Evolutionary conservation across 2,113 vertebrate genomes (phyloP).

Genomic region (Glaucomys volans): DNA sequence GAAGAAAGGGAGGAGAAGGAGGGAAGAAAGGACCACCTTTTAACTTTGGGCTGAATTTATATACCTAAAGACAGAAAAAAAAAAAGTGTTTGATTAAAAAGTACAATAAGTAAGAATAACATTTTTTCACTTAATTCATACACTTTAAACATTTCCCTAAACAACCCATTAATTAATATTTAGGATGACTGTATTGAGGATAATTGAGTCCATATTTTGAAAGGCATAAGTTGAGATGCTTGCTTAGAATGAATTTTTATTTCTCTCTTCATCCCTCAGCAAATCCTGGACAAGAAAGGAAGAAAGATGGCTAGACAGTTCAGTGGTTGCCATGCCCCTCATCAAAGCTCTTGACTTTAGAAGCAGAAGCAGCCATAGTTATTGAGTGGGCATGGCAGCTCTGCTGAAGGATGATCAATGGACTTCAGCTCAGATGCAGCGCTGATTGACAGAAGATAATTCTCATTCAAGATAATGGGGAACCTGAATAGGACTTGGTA

Average conservation of each 20-base stretch:
- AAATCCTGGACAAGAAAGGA: not conserved
- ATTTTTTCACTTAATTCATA: not conserved
- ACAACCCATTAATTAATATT: not conserved
- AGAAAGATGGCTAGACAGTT: not conserved
- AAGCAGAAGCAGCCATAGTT: not conserved
- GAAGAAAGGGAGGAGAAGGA: not conserved
- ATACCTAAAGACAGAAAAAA: not conserved
- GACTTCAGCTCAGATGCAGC: not conserved
- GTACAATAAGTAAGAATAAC: not conserved
- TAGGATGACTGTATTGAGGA: conserved; percentile 8
- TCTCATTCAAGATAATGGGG: conserved; percentile 7
- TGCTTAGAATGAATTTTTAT: not conserved
- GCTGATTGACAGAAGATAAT: conserved; percentile 59
- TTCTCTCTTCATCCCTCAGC: not conserved
- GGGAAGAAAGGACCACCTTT: not conserved
- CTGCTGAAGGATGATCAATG: conserved; percentile 38
- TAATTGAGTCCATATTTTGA: not conserved
- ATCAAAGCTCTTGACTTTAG: conserved; percentile 8
- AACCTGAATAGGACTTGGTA: conserved; percentile 1
- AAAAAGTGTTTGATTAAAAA: not conserved
- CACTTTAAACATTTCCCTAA: not conserved
- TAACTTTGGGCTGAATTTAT: conserved; percentile 8
- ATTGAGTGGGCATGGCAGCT: conserved; percentile 42
- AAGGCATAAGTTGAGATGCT: not conserved
- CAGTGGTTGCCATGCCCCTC: not conserved